These are phyloP conservation scores for Coenonympha arcania DNA, from an alignment of 2,888 invertebrate genomes.

Conservation along the genomic window DNA sequence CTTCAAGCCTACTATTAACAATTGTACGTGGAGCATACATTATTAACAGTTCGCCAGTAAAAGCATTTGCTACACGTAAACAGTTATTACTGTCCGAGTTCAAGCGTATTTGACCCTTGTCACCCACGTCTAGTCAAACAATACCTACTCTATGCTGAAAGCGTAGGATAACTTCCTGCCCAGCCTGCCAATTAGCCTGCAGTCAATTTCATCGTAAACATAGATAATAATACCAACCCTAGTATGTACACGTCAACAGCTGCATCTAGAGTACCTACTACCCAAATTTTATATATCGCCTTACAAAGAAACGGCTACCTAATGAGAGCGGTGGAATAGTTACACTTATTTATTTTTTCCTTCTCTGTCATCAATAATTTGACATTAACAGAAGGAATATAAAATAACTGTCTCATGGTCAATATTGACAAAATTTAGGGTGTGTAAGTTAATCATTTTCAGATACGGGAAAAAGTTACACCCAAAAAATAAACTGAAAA, in stretches of 20 bases:
- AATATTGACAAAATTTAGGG: too few species aligned
- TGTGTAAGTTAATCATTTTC: too few species aligned
- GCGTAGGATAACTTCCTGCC: conserved; percentile 4
- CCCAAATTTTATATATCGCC: too few species aligned
- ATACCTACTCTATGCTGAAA: background rate
- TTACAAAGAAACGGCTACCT: too few species aligned
- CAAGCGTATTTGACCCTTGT: conserved; percentile 7
- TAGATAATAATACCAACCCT: background rate
- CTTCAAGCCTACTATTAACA: background rate
- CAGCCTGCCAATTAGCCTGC: conserved; percentile 2
- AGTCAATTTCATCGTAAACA: background rate
- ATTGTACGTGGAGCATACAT: background rate
- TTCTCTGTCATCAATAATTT: too few species aligned
- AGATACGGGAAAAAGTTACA: too few species aligned
- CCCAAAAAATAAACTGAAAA: too few species aligned
- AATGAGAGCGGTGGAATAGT: too few species aligned
- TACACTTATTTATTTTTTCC: too few species aligned
- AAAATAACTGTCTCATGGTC: too few species aligned
- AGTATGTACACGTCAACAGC: background rate
- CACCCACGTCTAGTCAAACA: conserved; percentile 12
- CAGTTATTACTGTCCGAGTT: conserved; percentile 2
- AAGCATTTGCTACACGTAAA: background rate
- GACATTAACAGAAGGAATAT: too few species aligned
- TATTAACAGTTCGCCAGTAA: background rate
- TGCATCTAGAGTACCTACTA: too few species aligned